Evolutionary conservation across 1,140 invertebrate species (phyloP).

Genomic region (Drosophila suzukii): DNA sequence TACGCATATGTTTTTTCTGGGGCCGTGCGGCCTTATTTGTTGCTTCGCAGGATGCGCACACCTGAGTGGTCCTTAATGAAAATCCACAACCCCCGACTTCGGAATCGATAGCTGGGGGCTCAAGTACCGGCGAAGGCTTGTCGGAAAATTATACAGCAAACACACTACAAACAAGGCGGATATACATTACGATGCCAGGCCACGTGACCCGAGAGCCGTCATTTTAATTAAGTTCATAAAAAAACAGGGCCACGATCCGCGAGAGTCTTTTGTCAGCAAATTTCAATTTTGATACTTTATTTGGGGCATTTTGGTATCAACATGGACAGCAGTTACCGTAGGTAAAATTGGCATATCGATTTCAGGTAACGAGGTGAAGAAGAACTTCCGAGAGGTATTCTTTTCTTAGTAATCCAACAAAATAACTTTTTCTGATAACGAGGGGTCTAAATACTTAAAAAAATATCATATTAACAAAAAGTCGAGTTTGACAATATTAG

Average conservation of each 20-base stretch:
- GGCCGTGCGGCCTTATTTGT: constrained; percentile 60
- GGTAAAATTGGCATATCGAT: background rate
- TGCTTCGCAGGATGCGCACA: constrained; percentile 67
- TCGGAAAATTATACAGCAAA: constrained; percentile 45
- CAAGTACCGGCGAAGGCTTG: constrained; percentile 39
- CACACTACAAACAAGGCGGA: constrained; percentile 63
- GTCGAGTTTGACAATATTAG: no score
- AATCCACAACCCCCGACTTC: constrained; percentile 34
- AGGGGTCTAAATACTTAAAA: no score
- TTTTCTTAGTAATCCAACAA: background rate
- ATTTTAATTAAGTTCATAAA: constrained; percentile 84
- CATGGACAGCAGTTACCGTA: background rate
- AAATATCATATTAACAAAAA: no score
- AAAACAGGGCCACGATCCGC: constrained; percentile 64
- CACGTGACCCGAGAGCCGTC: constrained; percentile 76
- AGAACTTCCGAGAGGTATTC: background rate
- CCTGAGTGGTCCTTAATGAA: constrained; percentile 76
- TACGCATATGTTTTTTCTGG: constrained; percentile 79
- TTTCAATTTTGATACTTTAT: constrained; percentile 32
- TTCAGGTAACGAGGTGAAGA: background rate
- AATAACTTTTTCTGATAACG: no score
- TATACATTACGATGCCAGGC: constrained; percentile 79
- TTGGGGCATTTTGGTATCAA: constrained; percentile 18
- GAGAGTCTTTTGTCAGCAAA: constrained; percentile 73
- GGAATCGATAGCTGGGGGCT: constrained; percentile 41